Base-by-base conservation (phyloP, 2,888 invertebrate species). In the Meandrusa payeni region DNA sequence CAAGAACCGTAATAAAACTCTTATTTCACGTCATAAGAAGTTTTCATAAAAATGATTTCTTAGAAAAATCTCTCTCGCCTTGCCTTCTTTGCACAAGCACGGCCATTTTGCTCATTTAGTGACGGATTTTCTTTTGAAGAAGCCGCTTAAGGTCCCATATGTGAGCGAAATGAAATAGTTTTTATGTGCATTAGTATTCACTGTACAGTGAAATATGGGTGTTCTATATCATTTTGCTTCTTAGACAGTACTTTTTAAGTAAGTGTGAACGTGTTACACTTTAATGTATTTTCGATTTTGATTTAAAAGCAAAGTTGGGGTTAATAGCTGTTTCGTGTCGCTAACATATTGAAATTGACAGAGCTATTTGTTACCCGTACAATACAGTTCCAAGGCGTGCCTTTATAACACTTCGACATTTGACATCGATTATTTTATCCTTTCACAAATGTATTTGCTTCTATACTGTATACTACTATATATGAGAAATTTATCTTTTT, bases 21-120 rank as follows among this genome's bases (percentile, higher is more conserved):
- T 40, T 17, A 17, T 39, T 22, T 19, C n/a, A n/a, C 13, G 5
- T 13, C 10, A 13, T 23, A 32, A 23, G 11, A 24, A 40, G 2
- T 17, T 24, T 40, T 40, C 31, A 23, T 24, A 31, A 24, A 39
- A 17, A 40, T 24, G 9, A 27, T 40, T 40, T 40, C 23, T 40
- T 31, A 40, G 31, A 31, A 40, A 40, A 40, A 24, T 4, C 17
- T 29, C 23, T 40, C n/a, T 31, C 31, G 15, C 40, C 5, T 31
- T 29, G 40, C 40, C 31, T 17, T 34, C 41, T 41, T 22, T 34
- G 33, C 34, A 28, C 34, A 15, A 27, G 22, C 15, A 34, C 33
- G 33, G 41, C 32, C 32, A 33, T 41, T 41, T 41, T 34, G 33
- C 41, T 41, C 33, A 41, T 41, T 41, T 41, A 34, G 40, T 40